Base-by-base conservation (phyloP, 2,888 invertebrate genomes). In the Oeneis ivallda region DNA sequence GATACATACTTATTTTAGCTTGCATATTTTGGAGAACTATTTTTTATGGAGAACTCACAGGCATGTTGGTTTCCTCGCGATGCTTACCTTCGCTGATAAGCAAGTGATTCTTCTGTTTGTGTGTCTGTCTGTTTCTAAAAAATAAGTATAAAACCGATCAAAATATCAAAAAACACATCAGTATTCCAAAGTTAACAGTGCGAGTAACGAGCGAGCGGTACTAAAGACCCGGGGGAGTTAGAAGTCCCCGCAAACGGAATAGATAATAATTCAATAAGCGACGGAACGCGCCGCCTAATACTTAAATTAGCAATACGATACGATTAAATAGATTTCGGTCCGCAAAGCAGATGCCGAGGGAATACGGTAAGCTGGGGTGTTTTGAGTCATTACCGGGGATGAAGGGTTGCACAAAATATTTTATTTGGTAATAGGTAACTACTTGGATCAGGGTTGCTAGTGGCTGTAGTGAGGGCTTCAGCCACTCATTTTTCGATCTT, bases 281-380 rank as follows among this genome's bases (percentile, higher is more conserved):
- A 76, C 77, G 87, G 87, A 89, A 91, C 90, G 88, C 87, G 80
- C 79, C 80, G 79, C 76, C 85, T 90, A 88, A 92, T 89, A 85
- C 82, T 76, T 66, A 87, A 89, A 92, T 92, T 92, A 92, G 92
- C 91, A 91, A 92, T 91, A 90, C 88, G 91, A 92, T 92, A 91
- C 89, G 80, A 87, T 86, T 88, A 88, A 88, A 88, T 88, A 88
- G 87, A 87, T 88, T 88, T 87, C 78, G 87, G 86, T 82, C 78
- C 80, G 84, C 84, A 84, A 86, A 86, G 85, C 84, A 79, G 79
- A 79, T 79, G 83, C 73, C 86, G 69, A 74, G 87, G 87, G 87
- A 87, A 83, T 84, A 81, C 74, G 68, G 79, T 75, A 76, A 76
- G 67, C 70, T 75, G 77, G 79, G 79, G 76, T 82, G 83, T 84